phyloP scores from a whole-genome alignment of 2,113 vertebrate species.

The Larimichthys polyactis region DNA sequence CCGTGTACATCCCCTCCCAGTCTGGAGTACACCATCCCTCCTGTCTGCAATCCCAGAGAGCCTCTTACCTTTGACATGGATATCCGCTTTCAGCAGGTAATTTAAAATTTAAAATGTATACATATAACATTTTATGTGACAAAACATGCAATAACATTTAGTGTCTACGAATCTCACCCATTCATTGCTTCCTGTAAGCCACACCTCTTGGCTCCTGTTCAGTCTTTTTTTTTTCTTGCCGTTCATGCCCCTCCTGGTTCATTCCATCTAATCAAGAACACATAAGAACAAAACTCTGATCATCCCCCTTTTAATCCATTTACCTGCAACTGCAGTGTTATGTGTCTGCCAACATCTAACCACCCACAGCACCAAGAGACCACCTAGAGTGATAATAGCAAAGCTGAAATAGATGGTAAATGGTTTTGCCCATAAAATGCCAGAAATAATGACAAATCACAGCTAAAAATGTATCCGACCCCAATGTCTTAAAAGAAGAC shows the following conservation, averaged over 20 bases:
- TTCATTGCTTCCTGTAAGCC: conserved; percentile 2
- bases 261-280: neutral
- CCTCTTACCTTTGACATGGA: conserved; percentile 92
- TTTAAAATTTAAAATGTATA: neutral
- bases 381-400: neutral
- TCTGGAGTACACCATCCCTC: conserved; percentile 89
- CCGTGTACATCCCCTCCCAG: conserved; percentile 87
- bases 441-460: neutral
- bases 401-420: neutral
- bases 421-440: neutral
- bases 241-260: neutral
- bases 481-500: neutral
- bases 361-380: neutral
- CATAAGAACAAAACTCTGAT: neutral
- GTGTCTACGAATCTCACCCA: neutral
- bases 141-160: neutral
- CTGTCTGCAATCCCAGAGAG: conserved; percentile 91
- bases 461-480: neutral
- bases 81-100: conserved; percentile 97
- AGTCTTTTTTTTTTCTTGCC: neutral
- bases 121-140: too few species aligned
- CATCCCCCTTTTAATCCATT: neutral
- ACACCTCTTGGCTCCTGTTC: neutral
- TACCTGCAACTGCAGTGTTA: neutral
- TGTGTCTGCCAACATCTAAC: neutral